These are phyloP conservation scores for Heliothis virescens DNA, from an alignment of 1,140 invertebrate species.

Conservation along the genomic window DNA sequence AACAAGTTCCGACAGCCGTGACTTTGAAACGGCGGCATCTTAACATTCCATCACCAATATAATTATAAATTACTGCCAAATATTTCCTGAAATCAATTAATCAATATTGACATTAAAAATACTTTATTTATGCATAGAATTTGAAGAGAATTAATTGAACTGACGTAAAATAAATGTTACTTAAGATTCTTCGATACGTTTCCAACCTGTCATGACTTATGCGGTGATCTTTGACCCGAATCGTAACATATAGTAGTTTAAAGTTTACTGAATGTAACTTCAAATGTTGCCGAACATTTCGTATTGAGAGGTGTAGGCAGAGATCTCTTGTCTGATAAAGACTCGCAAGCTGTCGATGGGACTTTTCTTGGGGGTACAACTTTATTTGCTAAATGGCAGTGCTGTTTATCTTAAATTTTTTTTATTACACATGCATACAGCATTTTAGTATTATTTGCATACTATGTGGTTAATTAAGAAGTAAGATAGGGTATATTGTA, in stretches of 20 bases:
- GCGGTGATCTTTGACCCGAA: constrained; percentile 25
- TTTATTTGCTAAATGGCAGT: constrained; percentile 11
- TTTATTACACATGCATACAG: no score
- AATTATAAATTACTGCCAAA: not conserved
- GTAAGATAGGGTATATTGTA: not conserved
- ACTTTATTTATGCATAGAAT: not conserved
- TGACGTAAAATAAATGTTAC: constrained; percentile 1
- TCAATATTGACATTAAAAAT: no score
- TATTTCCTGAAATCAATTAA: constrained; percentile 8
- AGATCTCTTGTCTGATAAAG: constrained; percentile 25
- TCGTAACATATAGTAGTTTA: constrained; percentile 14
- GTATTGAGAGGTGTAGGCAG: not conserved
- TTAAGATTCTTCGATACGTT: constrained; percentile 20
- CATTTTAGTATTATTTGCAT: not conserved
- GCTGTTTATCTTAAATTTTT: no score
- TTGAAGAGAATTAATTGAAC: not conserved
- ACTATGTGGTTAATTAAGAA: no score
- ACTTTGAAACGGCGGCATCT: constrained; percentile 27
- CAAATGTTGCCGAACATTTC: constrained; percentile 11
- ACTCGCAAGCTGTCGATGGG: not conserved
- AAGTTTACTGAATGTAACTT: constrained; percentile 18
- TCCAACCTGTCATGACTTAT: not conserved
- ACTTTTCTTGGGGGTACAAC: constrained; percentile 3
- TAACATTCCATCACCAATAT: constrained; percentile 5
- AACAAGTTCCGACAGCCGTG: constrained; percentile 18